Conservation (phyloP, 2,797 vertebrate genomes). For the Phylloscopus collybita region DNA sequence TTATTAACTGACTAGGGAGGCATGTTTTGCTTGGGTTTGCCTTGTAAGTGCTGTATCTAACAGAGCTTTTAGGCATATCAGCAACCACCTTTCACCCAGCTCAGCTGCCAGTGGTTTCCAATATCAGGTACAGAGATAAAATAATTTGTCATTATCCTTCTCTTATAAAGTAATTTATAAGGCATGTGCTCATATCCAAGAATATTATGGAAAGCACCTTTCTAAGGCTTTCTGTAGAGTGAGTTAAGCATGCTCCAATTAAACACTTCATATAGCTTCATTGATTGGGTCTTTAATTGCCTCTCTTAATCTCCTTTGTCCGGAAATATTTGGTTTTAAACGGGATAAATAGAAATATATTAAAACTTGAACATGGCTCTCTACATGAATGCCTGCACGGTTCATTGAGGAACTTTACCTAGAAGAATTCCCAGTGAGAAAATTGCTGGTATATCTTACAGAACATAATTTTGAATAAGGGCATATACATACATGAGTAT, state of each 20-base stretch:
- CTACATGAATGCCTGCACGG: background rate
- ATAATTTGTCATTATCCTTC: background rate
- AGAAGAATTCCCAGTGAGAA: background rate
- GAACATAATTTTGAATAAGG: background rate
- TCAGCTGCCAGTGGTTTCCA: background rate
- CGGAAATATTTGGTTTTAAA: background rate
- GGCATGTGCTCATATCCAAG: background rate
- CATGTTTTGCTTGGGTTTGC: background rate
- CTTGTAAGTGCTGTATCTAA: background rate
- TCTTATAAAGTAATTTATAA: background rate
- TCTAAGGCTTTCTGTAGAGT: background rate
- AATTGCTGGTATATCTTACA: background rate
- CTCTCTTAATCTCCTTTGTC: background rate
- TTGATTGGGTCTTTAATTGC: background rate
- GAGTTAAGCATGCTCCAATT: background rate
- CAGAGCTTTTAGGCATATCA: background rate
- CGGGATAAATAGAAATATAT: conserved; percentile 10
- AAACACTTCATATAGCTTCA: background rate
- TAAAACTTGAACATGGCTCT: background rate
- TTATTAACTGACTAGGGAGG: background rate
- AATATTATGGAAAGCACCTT: background rate
- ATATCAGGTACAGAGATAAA: background rate
- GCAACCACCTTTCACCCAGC: background rate
- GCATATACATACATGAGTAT: background rate
- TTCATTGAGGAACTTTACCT: background rate